phyloP scores from a whole-genome alignment of 2,888 invertebrate genomes.

The Pterobdella sp. region DNA sequence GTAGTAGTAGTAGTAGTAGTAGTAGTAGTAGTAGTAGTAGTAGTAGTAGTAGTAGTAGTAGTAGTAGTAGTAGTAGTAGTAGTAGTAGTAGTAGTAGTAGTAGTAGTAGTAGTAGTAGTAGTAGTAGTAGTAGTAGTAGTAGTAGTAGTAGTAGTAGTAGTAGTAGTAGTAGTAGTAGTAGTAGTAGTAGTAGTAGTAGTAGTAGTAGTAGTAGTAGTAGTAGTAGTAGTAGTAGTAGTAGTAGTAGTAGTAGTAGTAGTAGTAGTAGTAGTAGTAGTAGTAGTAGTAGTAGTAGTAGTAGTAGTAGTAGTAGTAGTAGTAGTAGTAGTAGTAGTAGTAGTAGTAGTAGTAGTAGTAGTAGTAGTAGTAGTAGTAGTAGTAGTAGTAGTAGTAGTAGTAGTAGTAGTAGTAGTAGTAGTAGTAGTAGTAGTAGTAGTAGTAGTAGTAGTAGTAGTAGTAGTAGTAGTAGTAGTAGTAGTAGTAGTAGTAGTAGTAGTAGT shows the following conservation, averaged over 20 bases:
- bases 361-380: not conserved
- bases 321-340: not conserved
- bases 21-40: conserved; percentile 28
- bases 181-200: not conserved
- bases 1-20: conserved; percentile 31
- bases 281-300: not conserved
- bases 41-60: conserved; percentile 19
- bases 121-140: not conserved
- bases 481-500: conserved; percentile 11
- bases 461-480: conserved; percentile 16
- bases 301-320: not conserved
- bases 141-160: not conserved
- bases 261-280: not conserved
- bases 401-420: not conserved
- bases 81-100: conserved; percentile 29
- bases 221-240: not conserved
- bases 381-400: not conserved
- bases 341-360: not conserved
- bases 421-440: not conserved
- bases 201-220: not conserved
- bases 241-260: not conserved
- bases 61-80: not conserved
- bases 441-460: conserved; percentile 3
- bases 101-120: not conserved
- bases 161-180: not conserved